Base-by-base conservation (phyloP, 2,888 invertebrate genomes). In the Zygogramma bicolorata region DNA sequence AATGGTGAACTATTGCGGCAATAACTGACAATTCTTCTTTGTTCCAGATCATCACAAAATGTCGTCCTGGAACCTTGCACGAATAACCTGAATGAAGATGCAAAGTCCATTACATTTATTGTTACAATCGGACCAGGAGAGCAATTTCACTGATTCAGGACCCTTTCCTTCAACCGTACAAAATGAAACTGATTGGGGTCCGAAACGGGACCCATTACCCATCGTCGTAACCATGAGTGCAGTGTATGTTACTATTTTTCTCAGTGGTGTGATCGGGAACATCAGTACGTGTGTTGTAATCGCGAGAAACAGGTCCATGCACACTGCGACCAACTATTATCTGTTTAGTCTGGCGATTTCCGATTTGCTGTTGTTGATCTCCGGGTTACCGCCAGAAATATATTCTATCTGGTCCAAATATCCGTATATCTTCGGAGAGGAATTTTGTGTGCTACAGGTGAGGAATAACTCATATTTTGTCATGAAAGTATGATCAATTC, bases 301-400 rank as follows among this genome's bases (percentile, higher is more conserved):
- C 40, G 90, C 92, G 0, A 88, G 91, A 62, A 95, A 94, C 83
- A 90, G 91, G 68, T 92, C 93, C 75, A 95, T 95, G 95, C 94
- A 94, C 86, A 95, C 95, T 0, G 93, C 94, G 1, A 95, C 95
- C 4, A 95, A 95, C 86, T 95, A 93, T 84, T 95, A 95, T 84
- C 88, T 95, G 40, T 94, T 95, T 88, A 94, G 93, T 82, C 88
- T 95, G 75, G 94, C 95, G 0, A 89, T 95, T 13, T 94, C 94
- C 1, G 95, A 95, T 86, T 87, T 95, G 13, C 88, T 95, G 59
- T 88, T 95, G 8, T 87, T 95, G 25, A 85, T 93, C 4, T 91
- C 93, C 81, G 96, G 96, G 6, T 87, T 96, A 77, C 96, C 96
- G 0, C 90, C 93, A 61, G 96, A 97, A 84, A 89, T 95, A 68